Evolutionary conservation across 2,797 vertebrate genomes (phyloP).

Genomic region (Anguilla anguilla): DNA sequence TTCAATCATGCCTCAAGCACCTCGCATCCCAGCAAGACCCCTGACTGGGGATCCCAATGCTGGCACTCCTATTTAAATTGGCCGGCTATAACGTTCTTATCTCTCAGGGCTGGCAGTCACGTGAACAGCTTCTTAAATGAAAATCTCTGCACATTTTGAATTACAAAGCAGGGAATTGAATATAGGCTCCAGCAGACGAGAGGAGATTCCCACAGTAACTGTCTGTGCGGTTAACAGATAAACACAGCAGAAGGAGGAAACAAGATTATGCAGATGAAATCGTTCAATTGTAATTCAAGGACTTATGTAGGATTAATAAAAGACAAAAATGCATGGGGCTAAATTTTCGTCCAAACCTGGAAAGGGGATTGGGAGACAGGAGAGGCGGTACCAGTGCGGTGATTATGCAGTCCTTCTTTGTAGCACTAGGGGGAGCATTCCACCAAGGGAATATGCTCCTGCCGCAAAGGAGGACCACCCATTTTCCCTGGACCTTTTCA

Average conservation of each 20-base stretch:
- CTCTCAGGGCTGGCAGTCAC: slow-evolving; percentile 16
- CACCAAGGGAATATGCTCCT: slow-evolving; percentile 30
- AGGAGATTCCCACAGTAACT: slow-evolving; percentile 13
- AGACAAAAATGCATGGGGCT: slow-evolving; percentile 20
- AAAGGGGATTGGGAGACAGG: neutral
- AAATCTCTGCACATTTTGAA: slow-evolving; percentile 10
- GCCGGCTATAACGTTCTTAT: slow-evolving; percentile 17
- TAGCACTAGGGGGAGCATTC: slow-evolving; percentile 49
- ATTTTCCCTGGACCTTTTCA: slow-evolving; percentile 30
- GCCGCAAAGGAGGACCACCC: slow-evolving; percentile 23
- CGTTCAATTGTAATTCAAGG: slow-evolving; percentile 24
- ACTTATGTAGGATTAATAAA: slow-evolving; percentile 28
- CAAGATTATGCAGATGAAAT: slow-evolving; percentile 19
- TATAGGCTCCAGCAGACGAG: neutral
- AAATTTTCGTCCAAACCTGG: slow-evolving; percentile 10
- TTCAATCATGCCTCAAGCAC: neutral
- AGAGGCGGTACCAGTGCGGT: slow-evolving; percentile 14
- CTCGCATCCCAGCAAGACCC: slow-evolving; percentile 16
- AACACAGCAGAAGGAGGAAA: slow-evolving; percentile 9
- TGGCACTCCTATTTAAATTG: slow-evolving; percentile 4
- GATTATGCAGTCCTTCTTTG: neutral
- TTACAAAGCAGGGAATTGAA: slow-evolving; percentile 13
- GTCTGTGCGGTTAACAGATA: slow-evolving; percentile 30
- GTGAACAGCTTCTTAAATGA: slow-evolving; percentile 5
- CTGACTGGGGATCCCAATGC: neutral